Evolutionary conservation across 2,888 invertebrate genomes (phyloP), one percentile per base, ranked within the genome.

Genomic region (Meteorus cinctellus): DNA sequence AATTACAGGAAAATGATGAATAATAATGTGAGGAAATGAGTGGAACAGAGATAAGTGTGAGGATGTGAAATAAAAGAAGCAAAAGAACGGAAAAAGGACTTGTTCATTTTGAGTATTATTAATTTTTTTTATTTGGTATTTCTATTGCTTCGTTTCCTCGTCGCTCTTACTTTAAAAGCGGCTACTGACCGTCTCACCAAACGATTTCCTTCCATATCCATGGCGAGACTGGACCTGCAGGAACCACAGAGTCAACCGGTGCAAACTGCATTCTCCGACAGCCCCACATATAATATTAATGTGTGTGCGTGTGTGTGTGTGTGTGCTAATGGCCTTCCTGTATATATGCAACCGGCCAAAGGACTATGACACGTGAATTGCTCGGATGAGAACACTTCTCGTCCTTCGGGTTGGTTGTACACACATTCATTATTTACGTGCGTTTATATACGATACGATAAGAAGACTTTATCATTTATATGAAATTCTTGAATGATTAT

Each of bases 201-300:
- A 78, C 79, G 76, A 79, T 82, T 81, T 82, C 78, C 79, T 79
- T 80, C 79, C 77, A 80, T 79, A 81, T 82, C 80, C 80, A 76
- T 19, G 19, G 77, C 68, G 72, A 75, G 79, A 81, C 77, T 81
- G 81, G 80, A 81, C 79, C 79, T 78, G 79, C 79, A 78, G 80
- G 79, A 80, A 76, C 77, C 76, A 45, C 72, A 55, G 75, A 67
- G 65, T 75, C 76, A 81, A 81, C 79, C 81, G 79, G 80, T 80
- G 80, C 81, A 74, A 80, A 81, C 81, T 79, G 81, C 82, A 82
- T 82, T 82, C 82, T 81, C 75, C 77, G 77, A 77, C 73, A 73
- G 55, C 55, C 24, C 55, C 55, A 55, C 55, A 55, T 55, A 55
- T 19, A 51, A n/a, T n/a, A 74, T 65, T 55, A 68, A 65, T 70